Evolutionary conservation across 2,888 invertebrate species (phyloP), one percentile per base, ranked within the genome.

Genomic region (Microplitis manilae): DNA sequence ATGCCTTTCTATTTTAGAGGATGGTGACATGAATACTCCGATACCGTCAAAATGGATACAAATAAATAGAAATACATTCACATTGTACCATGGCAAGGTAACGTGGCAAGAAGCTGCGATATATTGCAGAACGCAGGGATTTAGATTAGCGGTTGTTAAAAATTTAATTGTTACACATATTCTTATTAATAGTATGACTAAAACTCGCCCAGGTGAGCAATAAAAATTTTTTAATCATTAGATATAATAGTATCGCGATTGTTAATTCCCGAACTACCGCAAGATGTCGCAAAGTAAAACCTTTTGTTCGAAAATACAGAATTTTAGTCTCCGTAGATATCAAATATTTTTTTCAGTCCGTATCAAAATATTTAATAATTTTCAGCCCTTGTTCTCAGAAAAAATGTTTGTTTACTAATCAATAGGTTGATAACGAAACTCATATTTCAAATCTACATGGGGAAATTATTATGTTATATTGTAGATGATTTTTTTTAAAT

Each of bases 31-130:
- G 8, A 77, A 76, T 2, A 82, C 74, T 73, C 85, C 85, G 6
- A 77, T 86, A 2, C 83, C 85, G 1, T 83, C 82, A 7, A 85
- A 84, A 65, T 84, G 83, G 82, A 77, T 84, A 17, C 79, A 78
- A 61, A 81, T 84, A n/a, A 68, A 79, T 0, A 84, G 85, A 0
- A 91, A 91, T 0, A 80, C 90, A 40, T 92, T 91, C 83, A 90
- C 87, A 2, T 83, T 92, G 1, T 92, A 87, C 77, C 90, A 91
- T 15, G 92, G 91, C 0, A 84, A 86, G 13, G 81, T 92, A 81
- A 89, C 91, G 81, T 92, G 92, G 92, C 84, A 90, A 13, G 91
- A 92, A 67, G 91, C 92, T 0, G 92, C 91, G 0, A 90, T 91
- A 0, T 91, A 90, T 84, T 92, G 92, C 76, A 88, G 92, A 0